phyloP scores from a whole-genome alignment of 1,140 invertebrate genomes.

The Drosophila guanche region DNA sequence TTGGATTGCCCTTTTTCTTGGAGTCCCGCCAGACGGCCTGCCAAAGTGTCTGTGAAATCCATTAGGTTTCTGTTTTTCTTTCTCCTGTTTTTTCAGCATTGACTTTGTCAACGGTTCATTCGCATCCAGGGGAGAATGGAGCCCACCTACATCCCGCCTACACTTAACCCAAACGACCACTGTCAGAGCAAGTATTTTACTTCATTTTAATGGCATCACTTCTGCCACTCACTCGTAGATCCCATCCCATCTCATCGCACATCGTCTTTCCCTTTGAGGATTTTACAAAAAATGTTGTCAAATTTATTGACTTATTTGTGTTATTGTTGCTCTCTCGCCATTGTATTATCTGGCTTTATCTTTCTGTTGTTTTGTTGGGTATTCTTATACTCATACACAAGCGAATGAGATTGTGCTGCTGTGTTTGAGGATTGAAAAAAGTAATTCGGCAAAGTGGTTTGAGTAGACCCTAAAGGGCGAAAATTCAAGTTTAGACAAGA shows the following conservation, averaged over 20 bases:
- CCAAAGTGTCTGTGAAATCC: constrained; percentile 72
- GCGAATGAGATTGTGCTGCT: constrained; percentile 13
- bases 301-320: constrained; percentile 65
- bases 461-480: constrained; percentile 24
- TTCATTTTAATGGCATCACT: constrained; percentile 41
- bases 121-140: constrained; percentile 4
- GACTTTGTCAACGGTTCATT: constrained; percentile 54
- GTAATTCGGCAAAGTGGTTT: constrained; percentile 18
- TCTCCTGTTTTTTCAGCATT: constrained; percentile 48
- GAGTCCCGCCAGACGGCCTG: constrained; percentile 50
- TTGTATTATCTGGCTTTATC: constrained; percentile 45
- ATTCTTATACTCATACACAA: constrained; percentile 3
- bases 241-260: background rate
- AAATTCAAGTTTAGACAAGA: constrained; percentile 32
- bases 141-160: background rate
- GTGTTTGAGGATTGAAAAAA: background rate
- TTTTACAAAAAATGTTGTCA: constrained; percentile 41
- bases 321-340: constrained; percentile 18
- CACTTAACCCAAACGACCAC: constrained; percentile 40
- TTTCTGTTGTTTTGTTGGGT: constrained; percentile 29
- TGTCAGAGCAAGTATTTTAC: constrained; percentile 41
- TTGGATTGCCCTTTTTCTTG: constrained; percentile 57
- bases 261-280: constrained; percentile 16
- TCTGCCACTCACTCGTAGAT: constrained; percentile 11
- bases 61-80: constrained; percentile 71